phyloP scores from a whole-genome alignment of 2,113 vertebrate species.

The Myodes glareolus region DNA sequence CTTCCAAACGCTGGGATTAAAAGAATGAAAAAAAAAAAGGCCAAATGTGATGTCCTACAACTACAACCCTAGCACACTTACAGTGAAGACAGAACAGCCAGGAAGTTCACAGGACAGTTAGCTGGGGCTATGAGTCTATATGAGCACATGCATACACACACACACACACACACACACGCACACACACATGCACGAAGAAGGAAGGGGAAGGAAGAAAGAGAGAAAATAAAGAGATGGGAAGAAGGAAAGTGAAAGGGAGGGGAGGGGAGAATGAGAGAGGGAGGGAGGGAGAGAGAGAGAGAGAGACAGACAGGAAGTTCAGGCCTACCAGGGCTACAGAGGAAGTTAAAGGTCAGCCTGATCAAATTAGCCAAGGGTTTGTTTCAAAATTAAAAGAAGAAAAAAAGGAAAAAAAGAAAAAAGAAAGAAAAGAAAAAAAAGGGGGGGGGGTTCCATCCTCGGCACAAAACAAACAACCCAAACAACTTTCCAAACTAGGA shows the following conservation, averaged over 20 bases:
- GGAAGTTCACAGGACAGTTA: not conserved
- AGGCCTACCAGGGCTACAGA: not conserved
- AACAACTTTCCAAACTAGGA: not conserved
- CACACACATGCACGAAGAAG: not conserved
- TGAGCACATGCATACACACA: no score
- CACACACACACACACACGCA: not conserved
- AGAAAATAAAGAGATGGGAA: not conserved
- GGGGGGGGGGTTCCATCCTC: not conserved
- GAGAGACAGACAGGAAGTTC: no score
- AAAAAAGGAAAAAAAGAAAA: no score
- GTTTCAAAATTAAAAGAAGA: not conserved
- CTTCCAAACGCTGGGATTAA: not conserved
- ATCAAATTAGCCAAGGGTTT: not conserved
- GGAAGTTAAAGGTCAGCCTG: no score
- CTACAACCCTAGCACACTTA: not conserved
- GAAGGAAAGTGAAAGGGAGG: no score
- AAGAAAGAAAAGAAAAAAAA: not conserved
- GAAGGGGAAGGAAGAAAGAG: not conserved
- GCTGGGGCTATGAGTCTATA: fast-evolving
- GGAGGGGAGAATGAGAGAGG: fast-evolving
- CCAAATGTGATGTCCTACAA: not conserved
- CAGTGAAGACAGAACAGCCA: not conserved
- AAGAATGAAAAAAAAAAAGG: fast-evolving
- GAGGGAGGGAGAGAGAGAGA: no score
- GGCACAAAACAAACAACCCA: not conserved